Evolutionary conservation across 2,113 vertebrate genomes (phyloP).

Genomic region (Rhizomys pruinosus): DNA sequence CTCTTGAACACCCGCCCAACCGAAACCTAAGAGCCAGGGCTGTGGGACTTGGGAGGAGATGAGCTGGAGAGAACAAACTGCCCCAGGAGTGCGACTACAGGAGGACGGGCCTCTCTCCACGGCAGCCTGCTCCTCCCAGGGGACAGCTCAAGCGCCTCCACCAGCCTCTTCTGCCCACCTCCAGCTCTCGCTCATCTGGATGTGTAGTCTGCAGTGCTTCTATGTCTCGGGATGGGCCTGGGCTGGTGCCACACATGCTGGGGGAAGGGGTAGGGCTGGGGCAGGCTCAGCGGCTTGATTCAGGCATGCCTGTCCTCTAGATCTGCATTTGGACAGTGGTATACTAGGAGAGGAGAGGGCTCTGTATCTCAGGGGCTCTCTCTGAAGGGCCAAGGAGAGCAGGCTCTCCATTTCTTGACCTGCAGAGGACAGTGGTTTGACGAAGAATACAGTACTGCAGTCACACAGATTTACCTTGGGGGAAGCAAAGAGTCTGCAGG

Average conservation of each 20-base stretch:
- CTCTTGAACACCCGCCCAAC: not conserved
- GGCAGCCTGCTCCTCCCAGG: not conserved
- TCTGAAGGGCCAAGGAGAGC: not conserved
- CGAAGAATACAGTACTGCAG: not conserved
- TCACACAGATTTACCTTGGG: not conserved
- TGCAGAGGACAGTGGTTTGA: not conserved
- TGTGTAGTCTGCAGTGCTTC: not conserved
- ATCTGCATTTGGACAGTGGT: rapidly evolving
- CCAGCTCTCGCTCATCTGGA: not conserved
- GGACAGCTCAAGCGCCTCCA: not conserved
- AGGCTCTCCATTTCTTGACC: not conserved
- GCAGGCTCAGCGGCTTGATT: rapidly evolving
- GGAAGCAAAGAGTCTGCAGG: not conserved
- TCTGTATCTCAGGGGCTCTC: not conserved
- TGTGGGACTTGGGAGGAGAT: not conserved
- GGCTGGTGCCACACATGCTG: not conserved
- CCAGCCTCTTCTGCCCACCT: not conserved
- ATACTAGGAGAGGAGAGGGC: not conserved
- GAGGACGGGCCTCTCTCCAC: not conserved
- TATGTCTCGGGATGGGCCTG: not conserved
- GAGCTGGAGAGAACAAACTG: not conserved
- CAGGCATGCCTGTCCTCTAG: not conserved
- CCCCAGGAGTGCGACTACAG: not conserved
- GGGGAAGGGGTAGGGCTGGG: not conserved
- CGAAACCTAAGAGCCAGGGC: not conserved